phyloP scores from a whole-genome alignment of 2,888 invertebrate species.

The Brachycybe producta region DNA sequence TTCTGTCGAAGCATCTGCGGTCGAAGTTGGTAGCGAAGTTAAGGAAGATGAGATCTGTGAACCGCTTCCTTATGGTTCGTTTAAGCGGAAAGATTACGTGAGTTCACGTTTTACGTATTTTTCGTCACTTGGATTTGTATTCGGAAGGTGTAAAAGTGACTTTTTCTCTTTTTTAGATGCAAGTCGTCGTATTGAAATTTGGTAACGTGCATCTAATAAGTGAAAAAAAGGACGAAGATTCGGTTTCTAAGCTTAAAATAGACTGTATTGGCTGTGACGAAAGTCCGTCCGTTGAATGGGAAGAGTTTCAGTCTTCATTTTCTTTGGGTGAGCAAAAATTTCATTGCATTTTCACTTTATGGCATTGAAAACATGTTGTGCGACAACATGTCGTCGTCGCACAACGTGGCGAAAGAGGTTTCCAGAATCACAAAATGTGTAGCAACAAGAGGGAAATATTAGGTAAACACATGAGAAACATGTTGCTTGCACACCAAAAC shows the following conservation, averaged over 20 bases:
- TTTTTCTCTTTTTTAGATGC: constrained; percentile 34
- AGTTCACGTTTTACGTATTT: neutral
- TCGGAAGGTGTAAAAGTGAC: neutral
- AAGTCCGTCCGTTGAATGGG: constrained; percentile 78
- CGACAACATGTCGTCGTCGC: too few species aligned
- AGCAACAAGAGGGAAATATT: too few species aligned
- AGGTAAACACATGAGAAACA: too few species aligned
- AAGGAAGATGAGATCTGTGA: constrained; percentile 45
- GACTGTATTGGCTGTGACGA: constrained; percentile 63
- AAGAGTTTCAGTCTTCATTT: constrained; percentile 72
- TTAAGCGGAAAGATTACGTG: constrained; percentile 32
- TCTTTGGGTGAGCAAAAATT: constrained; percentile 25
- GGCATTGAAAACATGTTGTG: too few species aligned
- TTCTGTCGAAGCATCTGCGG: constrained; percentile 31
- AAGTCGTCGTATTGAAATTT: constrained; percentile 51
- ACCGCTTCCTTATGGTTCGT: constrained; percentile 64
- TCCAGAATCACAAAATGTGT: neutral
- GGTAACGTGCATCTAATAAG: constrained; percentile 59
- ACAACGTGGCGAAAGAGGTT: too few species aligned
- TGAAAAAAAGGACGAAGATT: constrained; percentile 52
- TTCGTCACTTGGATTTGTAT: neutral
- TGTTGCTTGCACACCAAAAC: too few species aligned
- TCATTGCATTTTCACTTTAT: constrained; percentile 7
- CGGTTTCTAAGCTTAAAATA: constrained; percentile 53
- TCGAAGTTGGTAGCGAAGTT: constrained; percentile 75